Base-by-base conservation (phyloP, 53 echinoderm and acorn worm genomes). In the Echinometra lucunter region DNA sequence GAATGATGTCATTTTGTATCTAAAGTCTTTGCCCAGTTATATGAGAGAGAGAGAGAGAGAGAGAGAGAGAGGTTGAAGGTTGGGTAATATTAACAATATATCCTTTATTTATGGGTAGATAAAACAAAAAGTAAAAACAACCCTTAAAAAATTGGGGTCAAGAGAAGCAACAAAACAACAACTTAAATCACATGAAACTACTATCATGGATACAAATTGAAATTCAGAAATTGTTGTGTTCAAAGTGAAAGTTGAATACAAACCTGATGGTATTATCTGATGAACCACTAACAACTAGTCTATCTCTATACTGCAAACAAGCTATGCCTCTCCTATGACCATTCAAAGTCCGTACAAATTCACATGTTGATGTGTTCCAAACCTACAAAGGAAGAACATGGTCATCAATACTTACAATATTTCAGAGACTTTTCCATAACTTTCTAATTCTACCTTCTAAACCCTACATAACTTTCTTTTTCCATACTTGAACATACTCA, bases 291-390 rank as follows among this genome's bases (percentile, higher is more conserved):
- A 99, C 99, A 6, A 99, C 99, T 80, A 99, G 91, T 89, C 99
- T 96, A 81, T 99, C 99, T 94, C 99, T 94, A 87, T 99, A 99
- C 93, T 99, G 99, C 78, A 99, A 92, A 83, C 99, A 99, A 12
- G 99, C 99, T 11, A 99, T 99, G 92, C 99, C 99, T 94, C 99
- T 94, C 80, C 99, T 88, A 92, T 99, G 99, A 16, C 99, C 99
- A 87, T 99, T 99, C 95, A 99, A 88, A 28, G 99, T 99, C 40
- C 99, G 95, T 74, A 99, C 99, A 97, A 99, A 99, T 74, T 99
- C 99, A 94, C 99, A 99, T 17, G 99, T 99, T 82, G 98, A 97
- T 89, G 99, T 99, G 94, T 98, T 99, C 99, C 99, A 99, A 40
- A 99, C 99, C 99, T 99, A n/a, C n/a, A 95, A 89, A 25, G 28